Conservation (phyloP, 2,113 vertebrate species). For the Melospiza georgiana region DNA sequence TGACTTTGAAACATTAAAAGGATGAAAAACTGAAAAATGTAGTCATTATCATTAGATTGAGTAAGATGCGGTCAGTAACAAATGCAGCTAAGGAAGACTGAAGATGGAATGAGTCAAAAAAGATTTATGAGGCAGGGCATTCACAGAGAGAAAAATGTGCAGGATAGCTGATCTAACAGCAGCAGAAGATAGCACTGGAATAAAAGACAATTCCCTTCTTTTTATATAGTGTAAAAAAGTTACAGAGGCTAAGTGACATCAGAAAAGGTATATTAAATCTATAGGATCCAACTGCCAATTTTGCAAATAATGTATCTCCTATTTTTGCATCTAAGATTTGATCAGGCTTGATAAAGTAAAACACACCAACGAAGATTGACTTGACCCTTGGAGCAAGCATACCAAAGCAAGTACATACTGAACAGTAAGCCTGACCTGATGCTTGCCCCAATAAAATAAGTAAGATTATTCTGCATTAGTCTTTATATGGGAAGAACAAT, state of each 20-base stretch:
- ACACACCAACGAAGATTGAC: not conserved
- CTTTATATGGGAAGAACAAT: not conserved
- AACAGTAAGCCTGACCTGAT: not conserved
- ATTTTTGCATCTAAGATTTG: not conserved
- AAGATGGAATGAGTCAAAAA: slow-evolving; percentile 36
- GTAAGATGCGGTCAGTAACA: slow-evolving; percentile 2
- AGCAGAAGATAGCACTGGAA: not conserved
- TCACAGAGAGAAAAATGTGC: not conserved
- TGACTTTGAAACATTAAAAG: not conserved
- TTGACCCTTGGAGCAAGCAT: not conserved
- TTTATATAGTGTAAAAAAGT: not conserved
- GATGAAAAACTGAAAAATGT: slow-evolving; percentile 36
- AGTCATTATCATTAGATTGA: slow-evolving; percentile 21
- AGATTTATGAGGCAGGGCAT: slow-evolving; percentile 1
- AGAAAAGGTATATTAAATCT: not conserved
- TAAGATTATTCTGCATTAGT: not conserved
- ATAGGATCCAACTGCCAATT: not conserved
- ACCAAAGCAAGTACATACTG: not conserved
- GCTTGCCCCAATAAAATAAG: not conserved
- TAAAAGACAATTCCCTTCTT: not conserved
- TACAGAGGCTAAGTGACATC: not conserved
- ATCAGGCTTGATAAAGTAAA: not conserved
- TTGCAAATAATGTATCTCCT: not conserved
- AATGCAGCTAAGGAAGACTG: slow-evolving; percentile 18
- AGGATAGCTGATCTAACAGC: not conserved